These are phyloP conservation scores for Maccullochella peelii DNA, from an alignment of 2,113 vertebrate genomes.

Conservation along the genomic window DNA sequence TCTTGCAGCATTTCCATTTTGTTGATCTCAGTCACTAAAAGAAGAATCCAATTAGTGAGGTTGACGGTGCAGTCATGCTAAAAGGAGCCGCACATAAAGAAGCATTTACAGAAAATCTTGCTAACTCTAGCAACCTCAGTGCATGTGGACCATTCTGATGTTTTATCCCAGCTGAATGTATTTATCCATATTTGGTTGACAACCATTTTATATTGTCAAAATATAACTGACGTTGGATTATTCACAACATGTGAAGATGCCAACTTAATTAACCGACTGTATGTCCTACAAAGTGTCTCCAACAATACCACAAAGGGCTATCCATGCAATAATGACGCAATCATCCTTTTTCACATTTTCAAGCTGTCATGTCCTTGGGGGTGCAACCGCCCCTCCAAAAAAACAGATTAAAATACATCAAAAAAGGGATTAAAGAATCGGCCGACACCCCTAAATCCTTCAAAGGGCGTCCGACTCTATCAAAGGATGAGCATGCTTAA, in stretches of 20 bases:
- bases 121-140: background rate
- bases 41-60: background rate
- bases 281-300: slow-evolving; percentile 24
- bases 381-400: slow-evolving; percentile 1
- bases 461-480: slow-evolving; percentile 58
- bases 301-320: slow-evolving; percentile 33
- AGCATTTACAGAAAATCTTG: background rate
- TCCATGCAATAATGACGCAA: slow-evolving; percentile 35
- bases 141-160: background rate
- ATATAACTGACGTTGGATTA: slow-evolving; percentile 12
- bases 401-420: slow-evolving; percentile 73
- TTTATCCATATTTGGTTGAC: slow-evolving; percentile 7
- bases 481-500: slow-evolving; percentile 62
- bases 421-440: slow-evolving; percentile 74
- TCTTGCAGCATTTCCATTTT: background rate
- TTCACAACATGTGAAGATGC: slow-evolving; percentile 6
- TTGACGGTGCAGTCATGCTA: background rate
- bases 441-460: slow-evolving; percentile 67
- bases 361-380: slow-evolving; percentile 52
- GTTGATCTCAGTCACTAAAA: background rate
- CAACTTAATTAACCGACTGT: slow-evolving; percentile 25
- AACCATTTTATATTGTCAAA: slow-evolving; percentile 8
- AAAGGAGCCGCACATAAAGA: background rate
- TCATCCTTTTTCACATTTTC: slow-evolving; percentile 24
- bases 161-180: background rate